A percentile compares a stretch with the other conserved stretches of the same genome.
phyloP scores from a whole-genome alignment of 1,140 invertebrate species.

The Bombus confusus region DNA sequence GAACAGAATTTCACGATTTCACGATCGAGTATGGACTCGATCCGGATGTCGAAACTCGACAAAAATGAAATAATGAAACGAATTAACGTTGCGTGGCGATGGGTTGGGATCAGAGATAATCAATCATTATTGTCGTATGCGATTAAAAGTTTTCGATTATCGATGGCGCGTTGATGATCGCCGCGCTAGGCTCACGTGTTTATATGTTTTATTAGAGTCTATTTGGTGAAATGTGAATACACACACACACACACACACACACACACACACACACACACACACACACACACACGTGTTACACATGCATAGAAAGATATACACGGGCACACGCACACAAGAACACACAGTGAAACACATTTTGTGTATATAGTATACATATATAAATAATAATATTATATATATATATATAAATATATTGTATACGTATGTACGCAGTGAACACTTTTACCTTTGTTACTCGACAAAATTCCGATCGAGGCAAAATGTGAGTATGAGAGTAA shows the following conservation, averaged over 20 bases:
- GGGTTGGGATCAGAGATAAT: conserved; percentile 45
- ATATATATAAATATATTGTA: conserved; percentile 52
- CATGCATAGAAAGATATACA: neutral
- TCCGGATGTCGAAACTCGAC: too few species aligned
- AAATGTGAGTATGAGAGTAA: neutral
- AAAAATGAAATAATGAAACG: neutral
- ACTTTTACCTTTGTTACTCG: conserved; percentile 53
- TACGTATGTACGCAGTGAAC: conserved; percentile 32
- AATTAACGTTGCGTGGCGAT: conserved; percentile 30
- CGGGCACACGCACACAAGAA: neutral
- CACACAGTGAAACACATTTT: conserved; percentile 28
- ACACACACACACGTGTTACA: neutral
- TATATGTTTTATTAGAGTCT: conserved; percentile 72
- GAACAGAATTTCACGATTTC: neutral
- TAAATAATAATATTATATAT: conserved; percentile 38
- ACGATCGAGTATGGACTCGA: neutral
- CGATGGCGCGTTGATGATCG: conserved; percentile 33
- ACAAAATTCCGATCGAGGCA: conserved; percentile 42
- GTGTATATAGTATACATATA: conserved; percentile 65
- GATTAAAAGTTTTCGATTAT: conserved; percentile 55
- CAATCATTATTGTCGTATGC: conserved; percentile 11
- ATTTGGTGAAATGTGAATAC: conserved; percentile 29
- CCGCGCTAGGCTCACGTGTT: conserved; percentile 60
- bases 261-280: neutral
- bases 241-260: neutral